Base-by-base conservation (phyloP, 2,888 invertebrate genomes). In the Entomobrya proxima region DNA sequence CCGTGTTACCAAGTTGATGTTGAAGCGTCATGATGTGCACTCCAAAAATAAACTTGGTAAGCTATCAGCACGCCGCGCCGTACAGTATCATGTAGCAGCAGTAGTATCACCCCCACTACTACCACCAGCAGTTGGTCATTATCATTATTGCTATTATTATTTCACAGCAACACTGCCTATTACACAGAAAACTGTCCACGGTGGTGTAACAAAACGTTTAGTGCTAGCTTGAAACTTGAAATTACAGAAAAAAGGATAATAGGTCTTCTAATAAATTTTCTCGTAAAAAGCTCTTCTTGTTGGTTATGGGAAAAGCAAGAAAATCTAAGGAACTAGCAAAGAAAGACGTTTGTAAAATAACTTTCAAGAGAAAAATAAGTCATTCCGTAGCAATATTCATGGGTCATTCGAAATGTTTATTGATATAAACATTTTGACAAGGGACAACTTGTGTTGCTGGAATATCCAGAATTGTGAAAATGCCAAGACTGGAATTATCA, bases 111-210 rank as follows among this genome's bases (percentile, higher is more conserved):
- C 64, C 24, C 27, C 9, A 6, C 58, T 27, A 58, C 30, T 15
- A 64, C 80, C 80, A 80, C 55, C 47, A 82, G 24, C 75, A 82
- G 81, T 64, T 82, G 35, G 64, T 82, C 74, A 47, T 82, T 82
- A 82, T 82, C 74, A 75, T 75, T 64, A 64, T 61, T 44, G 27
- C 30, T 72, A 47, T 72, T 72, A 47, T 27, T 50, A n/a, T n/a
- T n/a, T n/a, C n/a, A 47, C 47, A 47, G 35, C 35, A 37, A 74
- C 35, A 35, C 74, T 64, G 27, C 61, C 50, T 81, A 52, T 82
- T 82, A 82, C 50, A n/a, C n/a, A n/a, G n/a, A n/a, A 24, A 75
- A 82, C 47, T 82, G 50, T 64, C 67, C 52, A 35, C 21, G 18
- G 74, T 44, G 44, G 35, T 75, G 64, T 64, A 50, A 47, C 30